phyloP scores from a whole-genome alignment of 1,140 invertebrate species.

The Euglossa dilemma region DNA sequence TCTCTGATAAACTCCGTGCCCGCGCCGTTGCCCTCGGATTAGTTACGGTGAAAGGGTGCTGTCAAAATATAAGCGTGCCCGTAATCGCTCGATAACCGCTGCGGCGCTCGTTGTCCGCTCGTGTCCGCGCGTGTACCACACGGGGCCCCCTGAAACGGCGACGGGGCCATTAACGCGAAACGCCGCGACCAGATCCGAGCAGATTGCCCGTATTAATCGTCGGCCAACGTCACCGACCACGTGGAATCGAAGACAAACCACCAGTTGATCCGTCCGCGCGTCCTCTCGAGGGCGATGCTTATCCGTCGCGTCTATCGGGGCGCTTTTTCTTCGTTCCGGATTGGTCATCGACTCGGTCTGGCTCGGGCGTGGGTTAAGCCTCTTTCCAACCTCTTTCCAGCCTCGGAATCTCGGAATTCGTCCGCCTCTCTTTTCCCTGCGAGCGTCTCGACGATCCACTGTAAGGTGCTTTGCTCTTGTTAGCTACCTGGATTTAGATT shows the following conservation, averaged over 20 bases:
- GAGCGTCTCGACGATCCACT: neutral
- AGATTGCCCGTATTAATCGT: slow-evolving; percentile 3
- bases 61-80: slow-evolving; percentile 25
- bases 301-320: no score
- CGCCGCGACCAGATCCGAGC: neutral
- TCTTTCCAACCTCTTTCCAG: neutral
- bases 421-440: neutral
- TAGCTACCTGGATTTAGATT: slow-evolving; percentile 15
- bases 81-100: slow-evolving; percentile 11
- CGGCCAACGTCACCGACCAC: neutral
- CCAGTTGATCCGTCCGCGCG: slow-evolving; percentile 17
- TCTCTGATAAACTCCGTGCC: slow-evolving; percentile 24
- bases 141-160: neutral
- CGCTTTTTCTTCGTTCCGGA: neutral
- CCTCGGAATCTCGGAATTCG: neutral
- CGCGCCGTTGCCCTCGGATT: slow-evolving; percentile 1
- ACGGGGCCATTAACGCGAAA: neutral
- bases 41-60: slow-evolving; percentile 27
- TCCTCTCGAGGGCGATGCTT: neutral
- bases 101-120: no score
- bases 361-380: neutral
- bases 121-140: neutral
- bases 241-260: slow-evolving; percentile 25
- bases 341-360: neutral
- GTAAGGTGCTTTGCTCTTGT: slow-evolving; percentile 2